Conservation (phyloP, 2,888 invertebrate genomes). For the Eilema sororculum region DNA sequence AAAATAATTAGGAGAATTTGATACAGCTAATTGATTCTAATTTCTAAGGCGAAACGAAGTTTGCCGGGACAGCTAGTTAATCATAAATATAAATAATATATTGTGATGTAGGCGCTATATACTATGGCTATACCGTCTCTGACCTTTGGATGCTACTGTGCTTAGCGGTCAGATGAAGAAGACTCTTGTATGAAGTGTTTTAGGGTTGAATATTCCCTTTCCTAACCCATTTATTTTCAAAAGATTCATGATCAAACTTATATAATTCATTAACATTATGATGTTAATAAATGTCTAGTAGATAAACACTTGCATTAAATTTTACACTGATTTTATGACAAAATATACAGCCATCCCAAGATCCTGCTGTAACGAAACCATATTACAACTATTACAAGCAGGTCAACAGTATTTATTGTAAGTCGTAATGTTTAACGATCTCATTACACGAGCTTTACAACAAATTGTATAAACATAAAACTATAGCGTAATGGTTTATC, state of each 20-base stretch:
- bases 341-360: neutral
- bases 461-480: conserved; percentile 14
- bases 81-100: no score
- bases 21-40: no score
- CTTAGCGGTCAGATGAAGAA: no score
- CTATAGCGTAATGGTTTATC: neutral
- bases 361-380: conserved; percentile 1
- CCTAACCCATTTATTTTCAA: neutral
- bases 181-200: no score
- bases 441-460: conserved; percentile 14
- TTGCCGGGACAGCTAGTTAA: no score
- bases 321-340: conserved; percentile 7
- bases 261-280: neutral
- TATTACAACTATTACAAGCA: neutral
- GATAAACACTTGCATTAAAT: neutral
- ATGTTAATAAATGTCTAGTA: neutral
- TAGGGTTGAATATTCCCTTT: no score
- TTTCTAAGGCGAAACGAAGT: no score
- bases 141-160: no score
- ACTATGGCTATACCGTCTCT: no score
- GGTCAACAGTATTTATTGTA: conserved; percentile 17
- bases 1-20: no score
- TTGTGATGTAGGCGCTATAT: no score
- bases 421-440: conserved; percentile 12
- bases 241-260: neutral